A percentile compares a stretch with the other conserved stretches of the same genome.
Conservation (phyloP, 2,113 vertebrate genomes). For the Gulo gulo region DNA sequence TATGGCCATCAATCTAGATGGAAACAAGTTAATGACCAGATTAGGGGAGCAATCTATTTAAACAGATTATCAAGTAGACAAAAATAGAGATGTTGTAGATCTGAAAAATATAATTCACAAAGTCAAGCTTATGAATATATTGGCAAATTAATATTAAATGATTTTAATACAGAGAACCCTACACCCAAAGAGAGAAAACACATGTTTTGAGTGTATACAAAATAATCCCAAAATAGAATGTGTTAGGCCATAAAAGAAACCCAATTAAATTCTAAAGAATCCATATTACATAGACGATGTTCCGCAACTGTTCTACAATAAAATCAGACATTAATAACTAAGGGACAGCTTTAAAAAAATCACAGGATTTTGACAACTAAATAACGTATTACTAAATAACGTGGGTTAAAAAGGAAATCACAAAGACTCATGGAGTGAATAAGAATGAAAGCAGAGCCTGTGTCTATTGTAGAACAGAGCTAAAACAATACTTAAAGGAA, state of each 20-base stretch:
- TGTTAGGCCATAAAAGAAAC: neutral
- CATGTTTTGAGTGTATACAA: neutral
- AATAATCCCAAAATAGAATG: neutral
- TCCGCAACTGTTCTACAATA: neutral
- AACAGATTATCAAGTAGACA: neutral
- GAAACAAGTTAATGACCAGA: neutral
- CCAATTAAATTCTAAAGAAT: conserved; percentile 39
- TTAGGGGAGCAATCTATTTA: neutral
- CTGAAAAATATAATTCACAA: neutral
- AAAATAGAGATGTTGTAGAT: neutral
- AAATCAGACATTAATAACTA: conserved; percentile 47
- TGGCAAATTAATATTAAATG: neutral
- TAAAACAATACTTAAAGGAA: neutral
- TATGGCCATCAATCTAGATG: neutral
- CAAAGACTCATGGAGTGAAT: neutral
- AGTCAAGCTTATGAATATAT: neutral
- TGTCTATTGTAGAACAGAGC: neutral
- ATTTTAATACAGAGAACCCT: neutral
- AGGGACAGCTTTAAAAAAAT: conserved; percentile 25
- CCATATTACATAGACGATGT: neutral
- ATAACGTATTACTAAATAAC: neutral
- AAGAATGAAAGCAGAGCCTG: neutral
- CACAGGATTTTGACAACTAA: conserved; percentile 21
- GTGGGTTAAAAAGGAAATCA: neutral
- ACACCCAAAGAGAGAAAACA: neutral